Conservation (phyloP, 2,113 vertebrate genomes). For the Australoheros scitulus region DNA sequence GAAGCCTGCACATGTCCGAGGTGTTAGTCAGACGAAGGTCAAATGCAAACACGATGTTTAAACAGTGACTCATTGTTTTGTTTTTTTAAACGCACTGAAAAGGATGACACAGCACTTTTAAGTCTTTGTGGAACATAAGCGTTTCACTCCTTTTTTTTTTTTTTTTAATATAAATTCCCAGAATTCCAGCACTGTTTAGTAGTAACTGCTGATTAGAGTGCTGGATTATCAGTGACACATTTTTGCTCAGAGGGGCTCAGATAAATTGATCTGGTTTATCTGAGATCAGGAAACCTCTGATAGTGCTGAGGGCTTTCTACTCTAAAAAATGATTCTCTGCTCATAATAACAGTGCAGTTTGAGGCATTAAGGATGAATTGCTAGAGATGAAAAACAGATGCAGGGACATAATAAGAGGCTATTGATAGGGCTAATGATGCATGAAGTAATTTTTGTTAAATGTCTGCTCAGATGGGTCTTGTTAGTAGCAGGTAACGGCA, state of each 20-base stretch:
- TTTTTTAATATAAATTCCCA: too few species aligned
- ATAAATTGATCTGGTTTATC: not conserved
- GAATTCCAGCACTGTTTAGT: not conserved
- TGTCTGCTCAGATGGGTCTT: too few species aligned
- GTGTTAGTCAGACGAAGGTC: slow-evolving; percentile 41
- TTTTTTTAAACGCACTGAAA: not conserved
- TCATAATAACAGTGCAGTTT: too few species aligned
- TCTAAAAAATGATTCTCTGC: too few species aligned
- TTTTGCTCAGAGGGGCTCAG: not conserved
- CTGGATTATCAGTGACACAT: not conserved
- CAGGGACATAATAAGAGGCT: too few species aligned
- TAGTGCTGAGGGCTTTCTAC: not conserved
- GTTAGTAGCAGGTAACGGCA: too few species aligned
- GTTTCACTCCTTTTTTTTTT: not conserved
- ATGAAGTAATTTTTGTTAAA: too few species aligned
- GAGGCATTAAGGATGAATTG: not conserved
- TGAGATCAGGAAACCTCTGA: not conserved
- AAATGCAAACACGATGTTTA: slow-evolving; percentile 6
- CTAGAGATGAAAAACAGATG: not conserved
- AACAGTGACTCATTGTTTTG: slow-evolving; percentile 11
- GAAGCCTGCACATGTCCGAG: not conserved
- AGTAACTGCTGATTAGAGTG: not conserved
- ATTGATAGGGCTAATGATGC: too few species aligned
- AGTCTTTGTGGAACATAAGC: not conserved
- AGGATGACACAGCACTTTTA: not conserved